phyloP scores from a whole-genome alignment of 2,888 invertebrate genomes.

The Cybosia mesomella region DNA sequence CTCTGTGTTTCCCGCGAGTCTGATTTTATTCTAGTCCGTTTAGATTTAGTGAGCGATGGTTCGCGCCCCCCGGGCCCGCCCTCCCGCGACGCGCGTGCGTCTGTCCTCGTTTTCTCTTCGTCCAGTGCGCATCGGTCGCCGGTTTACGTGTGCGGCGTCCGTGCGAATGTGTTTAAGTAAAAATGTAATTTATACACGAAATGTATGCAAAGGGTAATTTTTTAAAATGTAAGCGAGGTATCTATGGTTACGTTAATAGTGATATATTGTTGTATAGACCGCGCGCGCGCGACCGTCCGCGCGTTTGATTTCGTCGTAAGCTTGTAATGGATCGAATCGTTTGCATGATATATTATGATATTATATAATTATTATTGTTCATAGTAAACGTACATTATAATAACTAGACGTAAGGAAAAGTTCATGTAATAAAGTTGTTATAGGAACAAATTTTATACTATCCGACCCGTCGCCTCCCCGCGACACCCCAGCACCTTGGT shows the following conservation, averaged over 20 bases:
- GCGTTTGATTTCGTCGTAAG: slow-evolving; percentile 59
- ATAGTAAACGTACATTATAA: slow-evolving; percentile 50
- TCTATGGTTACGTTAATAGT: slow-evolving; percentile 54
- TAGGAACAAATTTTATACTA: slow-evolving; percentile 73
- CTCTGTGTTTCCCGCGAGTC: slow-evolving; percentile 63
- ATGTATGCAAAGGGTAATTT: slow-evolving; percentile 64
- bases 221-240: slow-evolving; percentile 61
- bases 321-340: slow-evolving; percentile 69
- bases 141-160: no score
- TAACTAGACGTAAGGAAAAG: slow-evolving; percentile 51
- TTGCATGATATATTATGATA: slow-evolving; percentile 59
- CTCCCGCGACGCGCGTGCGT: slow-evolving; percentile 32
- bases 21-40: slow-evolving; percentile 76
- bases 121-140: slow-evolving; percentile 52
- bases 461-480: slow-evolving; percentile 55
- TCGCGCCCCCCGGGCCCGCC: background rate
- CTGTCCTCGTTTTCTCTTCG: slow-evolving; percentile 59
- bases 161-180: slow-evolving; percentile 18
- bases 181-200: slow-evolving; percentile 56
- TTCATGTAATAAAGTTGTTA: slow-evolving; percentile 66
- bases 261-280: slow-evolving; percentile 56
- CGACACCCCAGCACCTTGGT: slow-evolving; percentile 32
- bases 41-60: slow-evolving; percentile 48
- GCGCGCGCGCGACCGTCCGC: slow-evolving; percentile 41
- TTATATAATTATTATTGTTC: slow-evolving; percentile 50